A percentile compares a stretch with the other conserved stretches of the same genome.
Evolutionary conservation across 2,888 invertebrate species (phyloP).

Genomic region (Linhomoeus sp.): DNA sequence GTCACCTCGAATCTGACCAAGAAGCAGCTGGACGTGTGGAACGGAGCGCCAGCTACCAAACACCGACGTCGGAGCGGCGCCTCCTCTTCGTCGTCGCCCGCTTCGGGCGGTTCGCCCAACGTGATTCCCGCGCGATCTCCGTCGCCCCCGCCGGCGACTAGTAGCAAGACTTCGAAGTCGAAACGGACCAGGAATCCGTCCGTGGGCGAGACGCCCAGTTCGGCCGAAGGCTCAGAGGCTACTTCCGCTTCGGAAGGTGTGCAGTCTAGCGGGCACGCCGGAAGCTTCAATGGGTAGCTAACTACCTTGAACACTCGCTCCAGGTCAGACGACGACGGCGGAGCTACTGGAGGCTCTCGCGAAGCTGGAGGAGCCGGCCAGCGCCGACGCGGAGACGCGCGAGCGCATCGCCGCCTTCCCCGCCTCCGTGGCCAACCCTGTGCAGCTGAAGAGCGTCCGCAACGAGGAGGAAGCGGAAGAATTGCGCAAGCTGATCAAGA

Average conservation of each 20-base stretch:
- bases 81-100: too few relatives aligned
- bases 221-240: too few relatives aligned
- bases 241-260: too few relatives aligned
- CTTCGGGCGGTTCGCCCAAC: background rate
- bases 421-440: conserved; percentile 2
- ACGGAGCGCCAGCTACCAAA: background rate
- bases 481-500: conserved; percentile 8
- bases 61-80: background rate
- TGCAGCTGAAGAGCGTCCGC: background rate
- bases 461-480: conserved; percentile 9
- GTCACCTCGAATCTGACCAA: conserved; percentile 7
- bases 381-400: conserved; percentile 15
- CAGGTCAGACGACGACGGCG: too few relatives aligned
- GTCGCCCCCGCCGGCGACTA: background rate
- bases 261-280: too few relatives aligned
- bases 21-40: conserved; percentile 2
- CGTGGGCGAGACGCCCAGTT: too few relatives aligned
- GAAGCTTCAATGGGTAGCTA: too few relatives aligned
- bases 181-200: too few relatives aligned
- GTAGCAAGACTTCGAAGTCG: background rate
- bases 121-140: background rate
- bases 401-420: conserved; percentile 5
- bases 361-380: conserved; percentile 17
- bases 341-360: conserved; percentile 13
- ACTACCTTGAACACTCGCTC: too few relatives aligned